Base-by-base conservation (phyloP, 1,140 invertebrate genomes). In the Meloidogyne hapla region DNA sequence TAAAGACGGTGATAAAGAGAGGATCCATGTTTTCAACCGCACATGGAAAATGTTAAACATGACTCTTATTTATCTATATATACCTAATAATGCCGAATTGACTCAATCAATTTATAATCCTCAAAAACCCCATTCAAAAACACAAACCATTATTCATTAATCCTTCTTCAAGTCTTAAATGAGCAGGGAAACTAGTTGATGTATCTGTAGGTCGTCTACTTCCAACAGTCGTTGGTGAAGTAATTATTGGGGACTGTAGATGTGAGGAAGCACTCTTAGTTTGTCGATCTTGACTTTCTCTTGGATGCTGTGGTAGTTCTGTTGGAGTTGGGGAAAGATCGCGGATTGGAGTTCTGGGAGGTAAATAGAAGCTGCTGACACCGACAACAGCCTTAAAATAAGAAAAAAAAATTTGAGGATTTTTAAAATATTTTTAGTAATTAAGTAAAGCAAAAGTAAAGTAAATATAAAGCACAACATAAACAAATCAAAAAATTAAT, bases 321-420 rank as follows among this genome's bases (percentile, higher is more conserved):
- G 56, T 40, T 26, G 56, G 45, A 13, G 70, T 18, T 3, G 70
- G n/a, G 0, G 70, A 33, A 61, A 63, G 62, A 25, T 48, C 38
- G 5, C 33, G 21, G 10, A 73, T 23, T n/a, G 70, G 70, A 21
- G 70, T 61, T 13, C 40, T 42, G 0, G 70, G 70, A 13, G 70
- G 42, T 18, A 66, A 63, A 38, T 78, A 78, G 65, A 78, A 78
- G 63, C 77, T 78, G 76, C 40, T 68, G 10, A 63, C 76, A 10
- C 76, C 76, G 23, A 78, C 77, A 8, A 75, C 38, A 12, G 61
- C n/a, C 77, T 78, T 23, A 15, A 78, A 70, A 3, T 25, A 21
- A 62, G 8, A 73, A 28, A 26, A 5, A 63, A 73, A 63, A 6
- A 61, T 15, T 73, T 72, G 62, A 63, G 63, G 28, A 61, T 62